Base-by-base conservation (phyloP, 2,888 invertebrate genomes). In the Didymodactylos carnosus region DNA sequence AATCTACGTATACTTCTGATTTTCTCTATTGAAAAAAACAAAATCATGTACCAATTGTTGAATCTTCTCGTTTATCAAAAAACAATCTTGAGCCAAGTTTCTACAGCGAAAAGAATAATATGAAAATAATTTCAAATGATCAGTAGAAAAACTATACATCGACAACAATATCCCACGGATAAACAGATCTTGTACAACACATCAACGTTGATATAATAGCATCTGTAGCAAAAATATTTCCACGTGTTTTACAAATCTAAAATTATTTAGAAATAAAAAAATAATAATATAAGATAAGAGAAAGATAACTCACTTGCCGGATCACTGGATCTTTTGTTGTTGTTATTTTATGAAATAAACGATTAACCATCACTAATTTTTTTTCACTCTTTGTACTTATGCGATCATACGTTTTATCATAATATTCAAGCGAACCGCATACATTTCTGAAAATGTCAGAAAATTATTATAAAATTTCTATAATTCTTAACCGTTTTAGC, bases 91-190 rank as follows among this genome's bases (percentile, higher is more conserved):
- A 83, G 51, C 84, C 86, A 40, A 87, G 82, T 71, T 85, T 81
- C 78, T 84, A 81, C 5, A 75, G 14, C 29, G 19, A 70, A 27
- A 16, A 16, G 11, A 49, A 49, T 49, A 4, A 19, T 29, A 14
- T 27, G 1, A 14, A 27, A 27, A 8, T 0, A 53, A 23, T 14
- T 25, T 14, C 16, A 25, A 23, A 27, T n/a, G n/a, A n/a, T n/a
- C n/a, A n/a, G n/a, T 14, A 6, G 8, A 25, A 19, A 25, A 40
- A 27, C 62, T 89, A n/a, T 83, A 93, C 93, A 81, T 93, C 92
- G 79, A 97, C 94, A 70, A 99, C 92, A 80, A 98, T 92, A 83
- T 98, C 98, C 98, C 98, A 98, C 4, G 95, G 94, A 83, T 97
- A 97, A 80, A 91, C 92, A 70, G 95, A 97, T 39, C 98, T 88